A percentile compares a stretch with the other conserved stretches of the same genome.
phyloP scores from a whole-genome alignment of 2,797 vertebrate species.

The Myioborus miniatus region DNA sequence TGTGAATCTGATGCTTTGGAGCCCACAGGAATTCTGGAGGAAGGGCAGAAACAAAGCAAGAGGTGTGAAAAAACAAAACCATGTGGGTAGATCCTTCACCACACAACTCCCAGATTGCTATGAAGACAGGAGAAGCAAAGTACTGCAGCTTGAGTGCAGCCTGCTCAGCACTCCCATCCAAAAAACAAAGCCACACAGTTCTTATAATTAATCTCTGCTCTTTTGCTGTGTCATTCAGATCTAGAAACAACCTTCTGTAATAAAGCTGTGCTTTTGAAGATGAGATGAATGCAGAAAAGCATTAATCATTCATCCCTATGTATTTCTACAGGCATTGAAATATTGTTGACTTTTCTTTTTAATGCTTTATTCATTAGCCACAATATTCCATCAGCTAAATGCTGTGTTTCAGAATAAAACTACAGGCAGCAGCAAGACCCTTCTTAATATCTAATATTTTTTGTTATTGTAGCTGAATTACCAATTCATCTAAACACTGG shows the following conservation, averaged over 20 bases:
- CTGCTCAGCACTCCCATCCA: not conserved
- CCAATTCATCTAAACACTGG: not conserved
- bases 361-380: conserved; percentile 51
- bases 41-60: not conserved
- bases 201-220: conserved; percentile 10
- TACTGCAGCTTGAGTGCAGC: not conserved
- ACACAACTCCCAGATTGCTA: not conserved
- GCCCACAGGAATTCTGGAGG: not conserved
- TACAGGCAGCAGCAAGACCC: not conserved
- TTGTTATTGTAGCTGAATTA: not conserved
- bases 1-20: not conserved
- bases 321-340: conserved; percentile 35
- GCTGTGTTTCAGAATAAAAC: conserved; percentile 4
- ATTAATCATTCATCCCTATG: conserved; percentile 31
- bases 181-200: not conserved
- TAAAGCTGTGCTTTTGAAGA: conserved; percentile 28
- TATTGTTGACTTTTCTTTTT: conserved; percentile 34
- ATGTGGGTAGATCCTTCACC: not conserved
- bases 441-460: not conserved
- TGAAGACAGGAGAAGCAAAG: not conserved
- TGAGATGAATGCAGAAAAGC: conserved; percentile 18
- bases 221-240: conserved; percentile 28
- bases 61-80: not conserved
- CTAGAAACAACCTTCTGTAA: conserved; percentile 10
- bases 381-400: conserved; percentile 50